Evolutionary conservation across 2,888 invertebrate genomes (phyloP).

Genomic region (Bellardia bayeri): DNA sequence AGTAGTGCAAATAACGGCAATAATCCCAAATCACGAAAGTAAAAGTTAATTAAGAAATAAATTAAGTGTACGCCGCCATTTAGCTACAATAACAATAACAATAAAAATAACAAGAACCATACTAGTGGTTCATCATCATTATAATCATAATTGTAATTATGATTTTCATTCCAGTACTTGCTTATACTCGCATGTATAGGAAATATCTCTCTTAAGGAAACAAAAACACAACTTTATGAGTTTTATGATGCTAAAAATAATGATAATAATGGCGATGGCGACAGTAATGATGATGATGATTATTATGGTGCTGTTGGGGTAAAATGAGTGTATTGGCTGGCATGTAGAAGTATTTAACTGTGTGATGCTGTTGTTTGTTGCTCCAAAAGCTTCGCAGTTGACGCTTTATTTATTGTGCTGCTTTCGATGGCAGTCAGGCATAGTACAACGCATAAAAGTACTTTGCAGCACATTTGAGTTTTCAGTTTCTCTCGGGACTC

Average conservation of each 20-base stretch:
- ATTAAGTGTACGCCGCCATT: slow-evolving; percentile 38
- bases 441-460: slow-evolving; percentile 80
- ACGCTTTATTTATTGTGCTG: slow-evolving; percentile 50
- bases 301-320: slow-evolving; percentile 32
- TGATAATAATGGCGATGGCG: background rate
- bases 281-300: slow-evolving; percentile 17
- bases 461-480: slow-evolving; percentile 81
- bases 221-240: slow-evolving; percentile 15
- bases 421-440: slow-evolving; percentile 55
- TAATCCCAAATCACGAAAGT: slow-evolving; percentile 45
- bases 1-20: background rate
- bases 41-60: slow-evolving; percentile 54
- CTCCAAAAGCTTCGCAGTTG: slow-evolving; percentile 68
- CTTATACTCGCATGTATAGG: too few species aligned
- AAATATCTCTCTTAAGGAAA: background rate
- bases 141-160: background rate
- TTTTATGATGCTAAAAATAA: background rate
- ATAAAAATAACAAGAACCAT: background rate
- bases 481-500: slow-evolving; percentile 84
- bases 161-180: slow-evolving; percentile 7
- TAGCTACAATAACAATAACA: background rate
- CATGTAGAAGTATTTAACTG: slow-evolving; percentile 35
- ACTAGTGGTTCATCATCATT: background rate
- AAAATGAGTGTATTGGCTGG: slow-evolving; percentile 33
- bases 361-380: slow-evolving; percentile 54